Evolutionary conservation across 2,888 invertebrate species (phyloP), one percentile per base, ranked within the genome.

Genomic region (Xestoiulus laeticollis): DNA sequence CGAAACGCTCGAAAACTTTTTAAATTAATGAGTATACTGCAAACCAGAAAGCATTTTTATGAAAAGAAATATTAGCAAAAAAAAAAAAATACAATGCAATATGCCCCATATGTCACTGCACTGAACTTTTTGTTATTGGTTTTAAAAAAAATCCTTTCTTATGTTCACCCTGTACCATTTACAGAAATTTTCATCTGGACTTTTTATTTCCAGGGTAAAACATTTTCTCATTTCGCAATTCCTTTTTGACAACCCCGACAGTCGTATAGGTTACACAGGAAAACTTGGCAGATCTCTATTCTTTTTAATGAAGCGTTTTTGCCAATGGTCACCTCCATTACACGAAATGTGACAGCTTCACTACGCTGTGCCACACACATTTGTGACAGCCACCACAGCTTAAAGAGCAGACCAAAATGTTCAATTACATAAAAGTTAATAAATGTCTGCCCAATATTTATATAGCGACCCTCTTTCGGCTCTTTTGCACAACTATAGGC

Each of bases 231-330:
- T 78, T 78, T 78, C 30, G 78, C 78, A 78, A 78, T 78, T 78
- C 30, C 78, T 30, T 78, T 48, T 78, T 78, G 78, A 78, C 78
- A 78, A 30, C 78, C 53, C 22, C 78, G 26, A 48, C 12, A 68
- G 26, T 78, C 26, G 22, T 22, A 26, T 10, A 30, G 78, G 78
- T 14, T 26, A 14, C 22, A 30, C 22, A 78, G 78, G 26, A 22
- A 78, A 78, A 30, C 22, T 78, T 78, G 78, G 78, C 78, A 78
- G 78, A 30, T 78, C 22, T 68, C 30, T 30, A 78, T 78, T 78
- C 78, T 30, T 78, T 78, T 78, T 78, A 78, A 78, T 78, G 78
- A 78, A 78, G 78, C 78, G 78, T 78, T 78, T 78, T 26, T 78
- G 26, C 14, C 78, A 12, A 78, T 78, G 78, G 78, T 26, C 30